Evolutionary conservation across 1,140 invertebrate genomes (phyloP).

Genomic region (Meteorus sp.): DNA sequence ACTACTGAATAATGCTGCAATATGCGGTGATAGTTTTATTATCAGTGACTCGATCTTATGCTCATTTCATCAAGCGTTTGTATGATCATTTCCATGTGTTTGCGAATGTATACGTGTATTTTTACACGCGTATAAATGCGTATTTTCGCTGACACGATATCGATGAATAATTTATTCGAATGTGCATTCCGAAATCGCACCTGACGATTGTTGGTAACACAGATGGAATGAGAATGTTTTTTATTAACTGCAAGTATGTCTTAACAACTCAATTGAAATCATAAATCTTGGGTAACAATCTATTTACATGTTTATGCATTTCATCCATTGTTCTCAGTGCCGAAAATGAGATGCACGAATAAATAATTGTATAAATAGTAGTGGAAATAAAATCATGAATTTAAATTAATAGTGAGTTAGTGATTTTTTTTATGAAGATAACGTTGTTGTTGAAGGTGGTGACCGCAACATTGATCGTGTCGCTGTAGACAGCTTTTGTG

Average conservation of each 20-base stretch:
- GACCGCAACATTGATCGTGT: constrained; percentile 75
- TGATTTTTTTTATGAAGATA: background rate
- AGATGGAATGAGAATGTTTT: too few species aligned
- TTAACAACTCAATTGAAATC: background rate
- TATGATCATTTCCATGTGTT: too few species aligned
- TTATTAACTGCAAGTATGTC: too few species aligned
- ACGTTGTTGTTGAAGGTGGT: constrained; percentile 39
- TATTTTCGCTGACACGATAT: too few species aligned
- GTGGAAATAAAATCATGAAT: background rate
- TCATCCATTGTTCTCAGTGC: background rate
- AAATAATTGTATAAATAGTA: constrained; percentile 7
- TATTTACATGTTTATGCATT: background rate
- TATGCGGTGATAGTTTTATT: too few species aligned
- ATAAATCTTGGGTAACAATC: background rate
- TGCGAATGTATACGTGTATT: too few species aligned
- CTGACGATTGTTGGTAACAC: background rate
- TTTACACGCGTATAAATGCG: too few species aligned
- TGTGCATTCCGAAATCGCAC: background rate
- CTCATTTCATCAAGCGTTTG: too few species aligned
- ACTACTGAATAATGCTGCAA: too few species aligned
- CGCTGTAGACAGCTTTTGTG: constrained; percentile 74
- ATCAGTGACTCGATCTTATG: too few species aligned
- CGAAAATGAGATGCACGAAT: background rate
- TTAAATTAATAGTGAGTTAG: background rate
- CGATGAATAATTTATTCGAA: background rate